phyloP scores from a whole-genome alignment of 37 sponge, comb jelly and placozoan species.

The Amphimedon queenslandica region DNA sequence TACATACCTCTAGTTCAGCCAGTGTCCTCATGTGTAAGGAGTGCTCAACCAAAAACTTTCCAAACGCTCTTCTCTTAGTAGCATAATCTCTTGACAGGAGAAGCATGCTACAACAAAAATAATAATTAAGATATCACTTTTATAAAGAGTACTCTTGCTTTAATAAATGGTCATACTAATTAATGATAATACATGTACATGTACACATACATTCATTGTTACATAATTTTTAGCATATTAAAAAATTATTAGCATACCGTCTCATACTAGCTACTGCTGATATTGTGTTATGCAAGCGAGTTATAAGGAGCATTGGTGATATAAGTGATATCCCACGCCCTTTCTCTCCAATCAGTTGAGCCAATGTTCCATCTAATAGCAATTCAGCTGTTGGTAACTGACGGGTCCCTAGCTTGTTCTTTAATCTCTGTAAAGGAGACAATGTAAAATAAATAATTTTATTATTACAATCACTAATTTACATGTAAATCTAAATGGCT shows the following conservation, averaged over 20 bases:
- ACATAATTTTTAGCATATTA: neutral
- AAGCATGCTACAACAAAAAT: constrained; percentile 44
- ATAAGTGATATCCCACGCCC: constrained; percentile 69
- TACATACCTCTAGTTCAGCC: constrained; percentile 73
- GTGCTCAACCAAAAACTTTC: constrained; percentile 49
- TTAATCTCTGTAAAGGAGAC: constrained; percentile 48
- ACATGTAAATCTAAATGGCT: too few species aligned
- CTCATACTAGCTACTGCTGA: constrained; percentile 69
- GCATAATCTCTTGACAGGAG: constrained; percentile 74
- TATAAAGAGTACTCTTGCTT: neutral
- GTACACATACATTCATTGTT: neutral
- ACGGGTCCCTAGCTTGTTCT: constrained; percentile 92
- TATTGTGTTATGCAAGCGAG: constrained; percentile 85
- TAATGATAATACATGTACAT: neutral
- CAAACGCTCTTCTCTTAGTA: constrained; percentile 71
- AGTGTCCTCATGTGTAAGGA: constrained; percentile 85
- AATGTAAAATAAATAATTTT: constrained; percentile 11
- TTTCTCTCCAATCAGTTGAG: constrained; percentile 41
- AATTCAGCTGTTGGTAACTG: constrained; percentile 98
- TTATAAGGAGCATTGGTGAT: constrained; percentile 85
- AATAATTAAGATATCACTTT: neutral
- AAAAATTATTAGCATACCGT: constrained; percentile 23
- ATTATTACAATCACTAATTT: neutral
- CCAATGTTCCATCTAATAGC: constrained; percentile 70
- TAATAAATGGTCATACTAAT: neutral